phyloP scores from a whole-genome alignment of 2,888 invertebrate genomes.

The Cloeon dipterum region DNA sequence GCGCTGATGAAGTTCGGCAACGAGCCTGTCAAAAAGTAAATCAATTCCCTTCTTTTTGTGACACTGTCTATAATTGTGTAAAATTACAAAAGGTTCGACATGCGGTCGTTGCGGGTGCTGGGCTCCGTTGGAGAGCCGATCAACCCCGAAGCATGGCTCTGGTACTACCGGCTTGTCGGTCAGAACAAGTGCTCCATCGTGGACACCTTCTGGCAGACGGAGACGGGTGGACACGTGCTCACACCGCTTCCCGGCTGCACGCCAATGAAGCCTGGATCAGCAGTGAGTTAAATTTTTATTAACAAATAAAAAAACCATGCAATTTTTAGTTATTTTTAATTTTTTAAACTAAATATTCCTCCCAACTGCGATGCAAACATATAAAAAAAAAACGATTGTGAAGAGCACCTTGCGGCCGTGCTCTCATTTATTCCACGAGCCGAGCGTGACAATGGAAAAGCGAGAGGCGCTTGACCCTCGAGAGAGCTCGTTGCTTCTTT shows the following conservation, averaged over 20 bases:
- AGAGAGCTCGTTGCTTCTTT: slow-evolving; percentile 3
- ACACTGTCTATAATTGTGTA: not conserved
- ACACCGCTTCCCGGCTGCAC: slow-evolving; percentile 91
- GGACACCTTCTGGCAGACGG: slow-evolving; percentile 99
- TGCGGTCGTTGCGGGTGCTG: slow-evolving; percentile 47
- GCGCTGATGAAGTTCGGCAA: slow-evolving; percentile 91
- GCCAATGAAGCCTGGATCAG: slow-evolving; percentile 93
- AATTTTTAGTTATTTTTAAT: not conserved
- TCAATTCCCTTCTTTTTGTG: slow-evolving; percentile 1
- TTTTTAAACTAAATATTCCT: too few relatives aligned
- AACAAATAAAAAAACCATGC: not conserved
- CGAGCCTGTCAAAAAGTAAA: slow-evolving; percentile 47
- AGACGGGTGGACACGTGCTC: slow-evolving; percentile 93
- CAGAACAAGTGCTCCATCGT: slow-evolving; percentile 70
- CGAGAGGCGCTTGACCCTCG: not conserved
- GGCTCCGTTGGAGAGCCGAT: slow-evolving; percentile 99
- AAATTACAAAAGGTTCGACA: slow-evolving; percentile 45
- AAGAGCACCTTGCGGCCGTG: too few relatives aligned
- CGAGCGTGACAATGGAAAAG: slow-evolving; percentile 7
- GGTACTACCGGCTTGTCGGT: slow-evolving; percentile 77
- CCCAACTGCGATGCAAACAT: too few relatives aligned
- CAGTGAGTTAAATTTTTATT: slow-evolving; percentile 44
- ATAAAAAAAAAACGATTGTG: not conserved
- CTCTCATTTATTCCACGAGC: too few relatives aligned
- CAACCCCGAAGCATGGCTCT: slow-evolving; percentile 93